These are phyloP conservation scores for Parnassius smintheus DNA, from an alignment of 2,888 invertebrate genomes.

Conservation along the genomic window DNA sequence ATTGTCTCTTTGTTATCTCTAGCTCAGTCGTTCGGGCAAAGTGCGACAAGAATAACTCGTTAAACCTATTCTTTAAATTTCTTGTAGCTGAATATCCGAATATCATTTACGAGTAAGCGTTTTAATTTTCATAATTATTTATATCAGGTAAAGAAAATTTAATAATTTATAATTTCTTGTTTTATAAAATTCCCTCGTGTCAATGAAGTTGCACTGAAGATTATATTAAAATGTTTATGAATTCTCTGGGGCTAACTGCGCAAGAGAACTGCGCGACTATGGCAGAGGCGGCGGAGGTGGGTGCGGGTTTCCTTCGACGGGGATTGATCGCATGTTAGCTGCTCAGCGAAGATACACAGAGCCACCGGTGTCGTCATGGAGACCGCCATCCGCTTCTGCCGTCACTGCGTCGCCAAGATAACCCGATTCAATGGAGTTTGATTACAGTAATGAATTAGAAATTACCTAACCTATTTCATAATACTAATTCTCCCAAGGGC, in stretches of 20 bases:
- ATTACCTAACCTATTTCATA: background rate
- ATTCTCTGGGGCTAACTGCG: conserved; percentile 35
- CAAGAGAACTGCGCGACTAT: conserved; percentile 43
- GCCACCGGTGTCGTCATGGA: conserved; percentile 67
- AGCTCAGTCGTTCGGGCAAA: too few species aligned
- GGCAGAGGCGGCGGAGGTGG: conserved; percentile 37
- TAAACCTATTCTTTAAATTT: too few species aligned
- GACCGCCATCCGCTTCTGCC: conserved; percentile 66
- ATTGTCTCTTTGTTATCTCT: too few species aligned
- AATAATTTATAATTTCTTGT: too few species aligned
- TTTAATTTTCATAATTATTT: too few species aligned
- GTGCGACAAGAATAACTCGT: too few species aligned
- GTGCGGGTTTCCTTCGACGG: conserved; percentile 55
- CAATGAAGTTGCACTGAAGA: conserved; percentile 2
- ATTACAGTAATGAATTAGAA: conserved; percentile 25
- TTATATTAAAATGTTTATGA: conserved; percentile 16
- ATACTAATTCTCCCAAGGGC: background rate
- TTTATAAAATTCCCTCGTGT: conserved; percentile 15
- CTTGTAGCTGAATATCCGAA: too few species aligned
- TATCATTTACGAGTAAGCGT: too few species aligned
- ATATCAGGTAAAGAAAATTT: too few species aligned
- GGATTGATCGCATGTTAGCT: conserved; percentile 64
- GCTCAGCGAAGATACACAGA: conserved; percentile 48
- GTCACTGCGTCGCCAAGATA: conserved; percentile 55
- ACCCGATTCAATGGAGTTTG: conserved; percentile 39